Conservation (phyloP, 1,140 invertebrate genomes). For the Temnothorax nylanderi region DNA sequence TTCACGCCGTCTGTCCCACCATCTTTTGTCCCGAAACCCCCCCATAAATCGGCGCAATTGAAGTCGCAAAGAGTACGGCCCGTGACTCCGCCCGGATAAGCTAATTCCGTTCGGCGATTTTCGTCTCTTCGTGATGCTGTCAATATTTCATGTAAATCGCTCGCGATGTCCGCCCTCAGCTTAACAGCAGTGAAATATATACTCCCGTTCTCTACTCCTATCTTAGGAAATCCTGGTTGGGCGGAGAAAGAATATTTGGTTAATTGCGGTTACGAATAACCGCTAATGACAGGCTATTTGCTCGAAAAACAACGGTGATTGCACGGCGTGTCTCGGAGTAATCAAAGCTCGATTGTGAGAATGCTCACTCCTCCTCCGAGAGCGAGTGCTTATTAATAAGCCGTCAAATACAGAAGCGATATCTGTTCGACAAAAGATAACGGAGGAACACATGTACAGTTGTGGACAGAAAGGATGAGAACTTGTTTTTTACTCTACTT, state of each 20-base stretch:
- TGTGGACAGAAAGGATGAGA: no score
- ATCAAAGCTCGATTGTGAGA: background rate
- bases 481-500: background rate
- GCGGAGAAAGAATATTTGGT: conserved; percentile 3
- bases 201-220: no score
- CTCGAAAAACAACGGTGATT: background rate
- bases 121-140: background rate
- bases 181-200: background rate
- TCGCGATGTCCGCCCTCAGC: background rate
- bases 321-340: background rate
- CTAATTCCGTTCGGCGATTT: conserved; percentile 8
- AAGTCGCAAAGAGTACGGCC: conserved; percentile 12
- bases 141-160: conserved; percentile 30
- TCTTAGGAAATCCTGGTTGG: background rate
- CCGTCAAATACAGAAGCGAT: background rate
- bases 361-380: background rate
- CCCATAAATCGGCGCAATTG: conserved; percentile 30
- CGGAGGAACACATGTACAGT: no score
- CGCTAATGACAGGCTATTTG: background rate
- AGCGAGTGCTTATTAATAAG: background rate
- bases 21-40: background rate
- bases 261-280: background rate
- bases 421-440: background rate
- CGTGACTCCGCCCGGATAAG: background rate
- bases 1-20: background rate